phyloP scores from a whole-genome alignment of 2,113 vertebrate genomes.

The Oxyura jamaicensis region DNA sequence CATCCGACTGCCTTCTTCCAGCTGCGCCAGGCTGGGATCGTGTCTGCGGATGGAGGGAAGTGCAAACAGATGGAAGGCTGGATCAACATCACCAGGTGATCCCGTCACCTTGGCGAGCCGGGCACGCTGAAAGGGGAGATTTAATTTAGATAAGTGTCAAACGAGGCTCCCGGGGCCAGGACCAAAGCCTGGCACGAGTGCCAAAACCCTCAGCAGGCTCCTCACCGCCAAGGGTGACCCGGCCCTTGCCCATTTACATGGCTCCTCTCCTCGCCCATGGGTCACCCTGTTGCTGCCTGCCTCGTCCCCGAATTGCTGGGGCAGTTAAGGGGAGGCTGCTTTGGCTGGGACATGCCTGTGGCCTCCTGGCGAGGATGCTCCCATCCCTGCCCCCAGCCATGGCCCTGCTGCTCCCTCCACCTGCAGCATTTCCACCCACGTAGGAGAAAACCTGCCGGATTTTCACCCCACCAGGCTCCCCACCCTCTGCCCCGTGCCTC shows the following conservation, averaged over 20 bases:
- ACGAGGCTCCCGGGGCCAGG: neutral
- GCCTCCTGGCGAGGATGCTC: neutral
- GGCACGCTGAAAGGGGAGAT: neutral
- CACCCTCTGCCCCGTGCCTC: neutral
- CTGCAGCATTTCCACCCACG: neutral
- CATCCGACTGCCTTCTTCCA: neutral
- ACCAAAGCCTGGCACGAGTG: neutral
- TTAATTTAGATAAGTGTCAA: constrained; percentile 60
- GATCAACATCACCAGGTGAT: neutral
- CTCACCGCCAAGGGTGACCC: neutral
- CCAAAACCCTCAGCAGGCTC: neutral
- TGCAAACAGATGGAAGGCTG: neutral
- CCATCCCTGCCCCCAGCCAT: neutral
- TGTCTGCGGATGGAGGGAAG: neutral
- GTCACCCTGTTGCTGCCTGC: neutral
- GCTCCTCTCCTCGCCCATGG: neutral
- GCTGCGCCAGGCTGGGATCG: accelerated
- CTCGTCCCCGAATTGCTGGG: neutral
- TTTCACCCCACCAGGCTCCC: neutral
- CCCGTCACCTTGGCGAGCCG: neutral
- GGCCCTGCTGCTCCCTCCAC: neutral
- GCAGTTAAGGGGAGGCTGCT: neutral
- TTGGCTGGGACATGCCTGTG: neutral
- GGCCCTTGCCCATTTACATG: neutral
- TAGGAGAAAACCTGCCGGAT: neutral